Evolutionary conservation across 2,888 invertebrate species (phyloP).

Genomic region (Pharmacophagus antenor): DNA sequence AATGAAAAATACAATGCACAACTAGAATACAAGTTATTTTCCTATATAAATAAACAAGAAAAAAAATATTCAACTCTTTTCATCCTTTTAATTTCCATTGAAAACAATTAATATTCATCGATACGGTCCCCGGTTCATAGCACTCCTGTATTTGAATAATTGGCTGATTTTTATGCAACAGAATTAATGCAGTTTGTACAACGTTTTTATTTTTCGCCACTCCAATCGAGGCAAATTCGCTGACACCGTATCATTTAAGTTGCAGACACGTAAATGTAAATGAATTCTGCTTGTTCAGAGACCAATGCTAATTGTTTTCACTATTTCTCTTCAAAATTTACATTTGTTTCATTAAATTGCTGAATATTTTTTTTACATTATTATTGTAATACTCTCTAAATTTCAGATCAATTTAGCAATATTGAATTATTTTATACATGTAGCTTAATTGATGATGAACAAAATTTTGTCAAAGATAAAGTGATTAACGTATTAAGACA

Average conservation of each 20-base stretch:
- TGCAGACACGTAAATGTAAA: conserved; percentile 30
- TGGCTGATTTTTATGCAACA: conserved; percentile 80
- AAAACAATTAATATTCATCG: conserved; percentile 77
- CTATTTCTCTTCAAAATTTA: conserved; percentile 22
- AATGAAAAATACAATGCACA: not conserved
- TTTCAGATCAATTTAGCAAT: not conserved
- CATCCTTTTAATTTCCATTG: conserved; percentile 47
- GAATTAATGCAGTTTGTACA: conserved; percentile 76
- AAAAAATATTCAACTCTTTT: conserved; percentile 16
- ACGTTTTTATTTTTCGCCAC: conserved; percentile 58
- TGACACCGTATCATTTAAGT: conserved; percentile 35
- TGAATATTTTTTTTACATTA: conserved; percentile 1
- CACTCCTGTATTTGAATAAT: conserved; percentile 73
- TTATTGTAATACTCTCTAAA: not conserved
- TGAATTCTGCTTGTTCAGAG: conserved; percentile 20
- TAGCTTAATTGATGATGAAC: too few species aligned
- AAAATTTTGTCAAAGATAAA: too few species aligned
- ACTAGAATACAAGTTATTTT: not conserved
- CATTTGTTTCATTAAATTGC: conserved; percentile 17
- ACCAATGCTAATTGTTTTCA: conserved; percentile 30
- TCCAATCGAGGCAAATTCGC: conserved; percentile 44
- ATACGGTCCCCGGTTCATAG: conserved; percentile 67
- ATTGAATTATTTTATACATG: too few species aligned
- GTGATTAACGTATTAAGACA: too few species aligned
- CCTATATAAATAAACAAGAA: conserved; percentile 8